A percentile compares a stretch with the other conserved stretches of the same genome.
Conservation (phyloP, 1,140 invertebrate genomes). For the Apolygus lucorum region DNA sequence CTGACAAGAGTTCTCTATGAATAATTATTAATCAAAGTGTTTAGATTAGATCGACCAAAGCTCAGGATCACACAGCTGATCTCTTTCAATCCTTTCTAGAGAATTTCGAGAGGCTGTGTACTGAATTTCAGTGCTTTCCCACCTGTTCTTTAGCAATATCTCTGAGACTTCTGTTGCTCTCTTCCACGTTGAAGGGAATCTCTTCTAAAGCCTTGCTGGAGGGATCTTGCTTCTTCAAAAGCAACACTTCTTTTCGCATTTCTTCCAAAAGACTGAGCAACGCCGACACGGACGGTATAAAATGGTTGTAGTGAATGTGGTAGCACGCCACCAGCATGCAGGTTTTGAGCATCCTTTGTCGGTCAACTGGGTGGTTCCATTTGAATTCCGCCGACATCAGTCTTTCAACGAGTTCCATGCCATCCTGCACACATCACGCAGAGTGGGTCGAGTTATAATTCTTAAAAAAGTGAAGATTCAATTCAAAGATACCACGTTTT, state of each 20-base stretch:
- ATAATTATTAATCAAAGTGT: too few relatives aligned
- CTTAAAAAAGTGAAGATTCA: too few relatives aligned
- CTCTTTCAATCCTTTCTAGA: too few relatives aligned
- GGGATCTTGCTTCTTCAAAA: not conserved
- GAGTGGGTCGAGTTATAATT: too few relatives aligned
- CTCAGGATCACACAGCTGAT: too few relatives aligned
- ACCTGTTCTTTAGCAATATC: slow-evolving; percentile 3
- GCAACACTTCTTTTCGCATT: not conserved
- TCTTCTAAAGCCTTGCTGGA: not conserved
- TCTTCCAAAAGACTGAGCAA: not conserved
- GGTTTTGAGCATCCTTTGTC: not conserved
- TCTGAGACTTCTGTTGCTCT: not conserved
- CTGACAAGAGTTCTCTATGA: too few relatives aligned
- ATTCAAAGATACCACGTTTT: too few relatives aligned
- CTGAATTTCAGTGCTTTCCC: too few relatives aligned
- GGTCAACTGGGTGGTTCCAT: slow-evolving; percentile 19
- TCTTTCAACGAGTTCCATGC: too few relatives aligned
- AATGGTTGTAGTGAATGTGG: slow-evolving; percentile 9
- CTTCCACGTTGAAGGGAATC: not conserved
- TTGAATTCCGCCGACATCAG: not conserved
- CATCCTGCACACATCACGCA: too few relatives aligned
- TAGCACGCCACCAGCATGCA: not conserved
- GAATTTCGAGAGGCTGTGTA: too few relatives aligned
- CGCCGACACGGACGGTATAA: not conserved
- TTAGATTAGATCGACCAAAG: too few relatives aligned